Conservation (phyloP, 53 echinoderm and acorn worm genomes). For the Echinometra lucunter region DNA sequence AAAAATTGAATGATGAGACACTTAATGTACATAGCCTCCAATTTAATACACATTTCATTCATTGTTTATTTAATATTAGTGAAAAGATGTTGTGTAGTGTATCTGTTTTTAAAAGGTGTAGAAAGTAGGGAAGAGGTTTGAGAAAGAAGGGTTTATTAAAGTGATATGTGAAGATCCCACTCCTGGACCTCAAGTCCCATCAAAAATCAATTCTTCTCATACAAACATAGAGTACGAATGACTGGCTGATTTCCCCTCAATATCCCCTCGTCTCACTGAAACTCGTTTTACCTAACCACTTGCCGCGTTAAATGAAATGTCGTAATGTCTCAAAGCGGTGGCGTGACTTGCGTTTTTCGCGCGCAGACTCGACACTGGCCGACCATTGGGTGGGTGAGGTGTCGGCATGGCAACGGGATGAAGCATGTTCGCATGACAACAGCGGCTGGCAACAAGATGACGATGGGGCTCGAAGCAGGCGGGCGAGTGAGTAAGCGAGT, state of each 20-base stretch:
- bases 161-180: neutral
- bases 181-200: constrained; percentile 33
- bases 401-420: constrained; percentile 61
- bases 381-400: constrained; percentile 52
- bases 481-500: constrained; percentile 59
- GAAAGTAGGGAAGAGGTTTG: neutral
- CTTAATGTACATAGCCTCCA: neutral
- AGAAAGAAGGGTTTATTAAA: neutral
- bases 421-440: constrained; percentile 67
- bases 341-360: constrained; percentile 64
- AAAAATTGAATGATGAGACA: neutral
- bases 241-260: constrained; percentile 17
- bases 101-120: neutral
- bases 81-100: neutral
- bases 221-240: constrained; percentile 45
- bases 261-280: neutral
- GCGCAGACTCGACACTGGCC: constrained; percentile 51
- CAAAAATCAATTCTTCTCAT: constrained; percentile 47
- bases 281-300: constrained; percentile 10
- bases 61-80: neutral
- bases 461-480: constrained; percentile 46
- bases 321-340: constrained; percentile 54
- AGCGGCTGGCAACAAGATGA: constrained; percentile 65
- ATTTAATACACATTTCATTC: neutral
- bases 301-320: constrained; percentile 55